Evolutionary conservation across 2,888 invertebrate genomes (phyloP).

Genomic region (Plagiodera versicolora): DNA sequence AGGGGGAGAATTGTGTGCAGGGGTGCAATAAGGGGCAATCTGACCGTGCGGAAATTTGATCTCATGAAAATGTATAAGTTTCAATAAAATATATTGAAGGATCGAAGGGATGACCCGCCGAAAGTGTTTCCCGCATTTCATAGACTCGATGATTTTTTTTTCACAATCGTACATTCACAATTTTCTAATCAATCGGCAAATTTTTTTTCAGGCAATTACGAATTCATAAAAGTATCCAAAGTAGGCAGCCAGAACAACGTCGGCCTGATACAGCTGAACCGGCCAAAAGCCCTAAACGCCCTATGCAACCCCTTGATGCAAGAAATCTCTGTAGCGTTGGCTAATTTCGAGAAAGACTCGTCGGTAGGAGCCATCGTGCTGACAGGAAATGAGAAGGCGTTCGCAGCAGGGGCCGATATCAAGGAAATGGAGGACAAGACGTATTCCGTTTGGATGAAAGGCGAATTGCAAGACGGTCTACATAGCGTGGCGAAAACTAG

Average conservation of each 20-base stretch:
- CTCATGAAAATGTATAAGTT: no score
- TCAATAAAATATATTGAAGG: no score
- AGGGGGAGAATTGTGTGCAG: no score
- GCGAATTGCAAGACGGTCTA: conserved; percentile 84
- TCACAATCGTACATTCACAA: no score
- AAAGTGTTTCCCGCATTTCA: no score
- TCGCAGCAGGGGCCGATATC: conserved; percentile 92
- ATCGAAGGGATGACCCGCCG: no score
- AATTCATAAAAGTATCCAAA: conserved; percentile 79
- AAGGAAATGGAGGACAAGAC: conserved; percentile 87
- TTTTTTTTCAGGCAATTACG: conserved; percentile 57
- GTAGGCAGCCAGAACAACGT: conserved; percentile 81
- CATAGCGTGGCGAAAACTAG: conserved; percentile 72
- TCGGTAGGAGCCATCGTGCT: conserved; percentile 83
- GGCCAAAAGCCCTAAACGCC: conserved; percentile 96
- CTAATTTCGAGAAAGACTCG: conserved; percentile 70
- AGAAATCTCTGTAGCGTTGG: conserved; percentile 76
- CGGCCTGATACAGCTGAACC: conserved; percentile 85
- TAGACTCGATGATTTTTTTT: no score
- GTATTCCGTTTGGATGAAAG: conserved; percentile 70
- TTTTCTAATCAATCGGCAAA: no score
- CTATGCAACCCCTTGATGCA: conserved; percentile 85
- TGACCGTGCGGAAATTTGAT: no score
- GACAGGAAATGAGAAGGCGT: conserved; percentile 82
- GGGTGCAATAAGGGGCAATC: no score